Conservation (phyloP, 37 sponge, comb jelly and placozoan genomes). For the Aplysina aerophoba region DNA sequence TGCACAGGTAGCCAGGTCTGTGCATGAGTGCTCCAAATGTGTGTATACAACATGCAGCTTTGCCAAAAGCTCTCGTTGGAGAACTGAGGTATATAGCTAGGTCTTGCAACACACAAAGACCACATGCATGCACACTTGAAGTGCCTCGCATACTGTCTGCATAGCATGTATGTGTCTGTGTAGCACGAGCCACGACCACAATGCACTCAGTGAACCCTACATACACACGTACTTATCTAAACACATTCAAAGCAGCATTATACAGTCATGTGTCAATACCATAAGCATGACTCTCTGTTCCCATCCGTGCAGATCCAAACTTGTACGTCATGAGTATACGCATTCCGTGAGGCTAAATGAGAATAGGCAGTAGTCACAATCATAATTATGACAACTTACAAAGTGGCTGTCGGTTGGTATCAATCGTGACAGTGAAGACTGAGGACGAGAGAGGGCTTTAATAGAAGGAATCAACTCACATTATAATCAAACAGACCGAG, state of each 20-base stretch:
- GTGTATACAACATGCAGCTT: too few species aligned
- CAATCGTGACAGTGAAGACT: neutral
- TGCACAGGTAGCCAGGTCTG: neutral
- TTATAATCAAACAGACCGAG: conserved; percentile 97
- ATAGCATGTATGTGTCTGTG: too few species aligned
- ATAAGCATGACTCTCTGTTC: conserved; percentile 73
- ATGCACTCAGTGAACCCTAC: neutral
- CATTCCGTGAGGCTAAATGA: conserved; percentile 83
- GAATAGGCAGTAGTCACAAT: neutral
- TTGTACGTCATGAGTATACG: conserved; percentile 91
- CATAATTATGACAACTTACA: too few species aligned
- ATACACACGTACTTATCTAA: neutral
- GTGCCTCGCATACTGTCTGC: too few species aligned
- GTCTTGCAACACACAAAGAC: too few species aligned
- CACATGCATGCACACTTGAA: too few species aligned
- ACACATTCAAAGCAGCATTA: neutral
- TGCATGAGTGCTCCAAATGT: neutral
- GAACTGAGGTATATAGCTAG: neutral
- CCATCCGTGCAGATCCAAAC: conserved; percentile 90
- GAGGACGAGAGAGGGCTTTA: neutral
- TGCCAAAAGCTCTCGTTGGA: neutral
- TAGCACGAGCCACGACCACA: too few species aligned
- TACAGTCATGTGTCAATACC: conserved; percentile 21
- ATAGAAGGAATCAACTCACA: conserved; percentile 12
- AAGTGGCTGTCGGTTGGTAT: too few species aligned